A percentile compares a stretch with the other conserved stretches of the same genome.
Conservation (phyloP, 2,797 vertebrate genomes). For the Betta splendens region DNA sequence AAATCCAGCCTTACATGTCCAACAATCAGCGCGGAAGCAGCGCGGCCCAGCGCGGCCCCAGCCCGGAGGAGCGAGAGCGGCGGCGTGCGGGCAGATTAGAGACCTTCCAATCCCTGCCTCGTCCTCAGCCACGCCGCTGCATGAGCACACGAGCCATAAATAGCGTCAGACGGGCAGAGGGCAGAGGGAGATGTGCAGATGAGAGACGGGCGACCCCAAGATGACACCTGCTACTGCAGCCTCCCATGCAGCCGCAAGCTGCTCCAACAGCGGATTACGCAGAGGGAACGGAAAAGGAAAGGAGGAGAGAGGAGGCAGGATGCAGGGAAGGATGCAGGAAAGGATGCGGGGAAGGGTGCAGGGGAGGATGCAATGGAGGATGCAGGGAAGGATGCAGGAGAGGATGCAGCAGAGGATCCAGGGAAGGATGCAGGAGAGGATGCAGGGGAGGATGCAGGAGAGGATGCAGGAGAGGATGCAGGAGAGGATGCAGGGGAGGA, state of each 20-base stretch:
- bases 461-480: conserved; percentile 4
- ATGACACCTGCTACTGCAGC: conserved; percentile 59
- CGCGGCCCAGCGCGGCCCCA: conserved; percentile 1
- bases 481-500: conserved; percentile 13
- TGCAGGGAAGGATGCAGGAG: neutral
- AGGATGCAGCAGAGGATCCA: conserved; percentile 42
- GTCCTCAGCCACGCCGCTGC: conserved; percentile 52
- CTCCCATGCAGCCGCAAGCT: conserved; percentile 37
- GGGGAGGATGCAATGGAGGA: no score
- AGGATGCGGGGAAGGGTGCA: conserved; percentile 24
- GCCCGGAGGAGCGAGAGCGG: conserved; percentile 9
- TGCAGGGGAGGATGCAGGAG: neutral
- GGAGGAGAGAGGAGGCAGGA: conserved; percentile 5
- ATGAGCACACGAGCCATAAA: conserved; percentile 66
- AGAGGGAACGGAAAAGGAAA: conserved; percentile 12
- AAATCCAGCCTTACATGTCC: conserved; percentile 32
- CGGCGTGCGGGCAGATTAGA: conserved; percentile 44
- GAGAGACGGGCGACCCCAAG: conserved; percentile 52
- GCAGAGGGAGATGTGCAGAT: conserved; percentile 67
- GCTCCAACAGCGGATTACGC: conserved; percentile 32
- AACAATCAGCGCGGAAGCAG: conserved; percentile 20
- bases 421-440: no score
- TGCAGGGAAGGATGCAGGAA: neutral
- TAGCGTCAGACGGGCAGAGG: conserved; percentile 54
- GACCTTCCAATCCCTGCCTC: conserved; percentile 50